Conservation (phyloP, 2,888 invertebrate species). For the Eurytoma adleriae region DNA sequence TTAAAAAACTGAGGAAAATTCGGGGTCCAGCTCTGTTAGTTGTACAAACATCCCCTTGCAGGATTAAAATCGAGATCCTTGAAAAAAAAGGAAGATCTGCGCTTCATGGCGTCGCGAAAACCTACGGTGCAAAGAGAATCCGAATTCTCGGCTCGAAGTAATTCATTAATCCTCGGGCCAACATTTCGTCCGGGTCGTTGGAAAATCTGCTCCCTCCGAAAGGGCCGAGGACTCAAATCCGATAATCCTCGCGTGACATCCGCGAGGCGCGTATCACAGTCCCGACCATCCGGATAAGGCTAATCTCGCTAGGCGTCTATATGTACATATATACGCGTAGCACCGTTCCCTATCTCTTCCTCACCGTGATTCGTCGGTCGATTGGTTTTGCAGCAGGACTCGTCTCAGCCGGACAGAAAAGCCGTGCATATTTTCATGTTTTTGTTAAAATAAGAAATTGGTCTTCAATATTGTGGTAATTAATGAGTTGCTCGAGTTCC, state of each 20-base stretch:
- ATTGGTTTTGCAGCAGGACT: no score
- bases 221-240: slow-evolving; percentile 56
- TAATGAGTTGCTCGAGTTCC: no score
- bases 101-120: background rate
- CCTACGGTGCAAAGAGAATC: background rate
- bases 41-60: no score
- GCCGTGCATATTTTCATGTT: no score
- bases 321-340: background rate
- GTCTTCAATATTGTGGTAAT: no score
- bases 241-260: slow-evolving; percentile 64
- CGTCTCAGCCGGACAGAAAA: no score
- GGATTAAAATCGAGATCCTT: no score
- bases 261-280: slow-evolving; percentile 57
- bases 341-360: background rate
- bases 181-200: slow-evolving; percentile 32
- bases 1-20: no score
- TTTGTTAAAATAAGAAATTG: no score
- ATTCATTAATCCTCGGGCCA: slow-evolving; percentile 57
- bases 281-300: slow-evolving; percentile 61
- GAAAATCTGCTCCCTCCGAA: slow-evolving; percentile 30
- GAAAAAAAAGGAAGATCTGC: background rate
- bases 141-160: slow-evolving; percentile 23
- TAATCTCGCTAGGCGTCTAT: slow-evolving; percentile 58
- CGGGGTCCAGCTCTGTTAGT: no score
- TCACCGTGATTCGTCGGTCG: no score